Conservation (phyloP, 1,140 invertebrate genomes). For the Eulimnadia texana region DNA sequence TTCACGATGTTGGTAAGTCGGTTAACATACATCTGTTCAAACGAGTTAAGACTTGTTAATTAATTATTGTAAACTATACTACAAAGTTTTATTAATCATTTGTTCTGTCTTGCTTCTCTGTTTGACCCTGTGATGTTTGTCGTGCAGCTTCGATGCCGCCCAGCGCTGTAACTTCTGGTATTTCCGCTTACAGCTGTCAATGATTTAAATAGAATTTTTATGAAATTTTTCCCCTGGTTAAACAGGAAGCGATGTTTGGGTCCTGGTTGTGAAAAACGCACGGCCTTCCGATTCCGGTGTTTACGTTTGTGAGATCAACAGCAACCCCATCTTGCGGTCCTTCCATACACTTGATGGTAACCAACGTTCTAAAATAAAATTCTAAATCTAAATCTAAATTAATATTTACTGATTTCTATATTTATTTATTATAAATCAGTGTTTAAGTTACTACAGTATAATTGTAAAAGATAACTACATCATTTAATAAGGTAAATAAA, state of each 20-base stretch:
- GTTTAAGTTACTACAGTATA: background rate
- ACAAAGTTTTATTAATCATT: background rate
- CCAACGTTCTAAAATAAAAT: slow-evolving; percentile 12
- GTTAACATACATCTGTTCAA: too few species aligned
- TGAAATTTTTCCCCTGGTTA: slow-evolving; percentile 1
- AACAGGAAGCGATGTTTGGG: slow-evolving; percentile 63
- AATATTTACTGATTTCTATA: too few species aligned
- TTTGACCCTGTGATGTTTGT: background rate
- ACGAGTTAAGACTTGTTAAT: background rate
- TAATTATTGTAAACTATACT: background rate
- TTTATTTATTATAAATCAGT: background rate
- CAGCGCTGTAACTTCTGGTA: slow-evolving; percentile 5
- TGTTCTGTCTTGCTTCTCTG: background rate
- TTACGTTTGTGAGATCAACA: slow-evolving; percentile 69
- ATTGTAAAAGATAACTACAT: background rate
- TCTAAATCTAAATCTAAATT: too few species aligned
- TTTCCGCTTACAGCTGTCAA: background rate
- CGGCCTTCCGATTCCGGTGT: slow-evolving; percentile 52
- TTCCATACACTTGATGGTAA: slow-evolving; percentile 56
- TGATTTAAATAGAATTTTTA: background rate
- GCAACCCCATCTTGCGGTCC: slow-evolving; percentile 52
- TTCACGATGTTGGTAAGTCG: slow-evolving; percentile 50
- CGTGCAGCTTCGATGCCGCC: background rate
- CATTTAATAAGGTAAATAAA: background rate
- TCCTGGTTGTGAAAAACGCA: slow-evolving; percentile 54